These are phyloP conservation scores for Andrena trimmerana DNA, from an alignment of 2,888 invertebrate species.

Conservation along the genomic window DNA sequence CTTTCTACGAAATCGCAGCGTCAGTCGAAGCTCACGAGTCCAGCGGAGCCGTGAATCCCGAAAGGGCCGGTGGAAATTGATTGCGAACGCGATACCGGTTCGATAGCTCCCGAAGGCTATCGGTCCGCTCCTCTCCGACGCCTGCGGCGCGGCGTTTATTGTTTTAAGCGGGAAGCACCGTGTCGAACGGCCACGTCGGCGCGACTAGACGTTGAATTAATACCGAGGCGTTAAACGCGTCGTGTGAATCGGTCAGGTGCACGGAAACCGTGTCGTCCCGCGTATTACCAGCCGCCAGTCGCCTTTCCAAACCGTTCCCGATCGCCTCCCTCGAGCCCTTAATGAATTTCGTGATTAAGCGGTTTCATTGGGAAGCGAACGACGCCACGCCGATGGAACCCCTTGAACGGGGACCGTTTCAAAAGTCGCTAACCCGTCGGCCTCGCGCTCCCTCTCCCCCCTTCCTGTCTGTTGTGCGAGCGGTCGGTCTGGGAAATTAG, in stretches of 20 bases:
- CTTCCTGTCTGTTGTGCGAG: background rate
- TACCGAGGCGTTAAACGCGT: conserved; percentile 76
- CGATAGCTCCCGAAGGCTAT: conserved; percentile 38
- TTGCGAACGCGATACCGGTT: conserved; percentile 11
- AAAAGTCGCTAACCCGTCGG: too few species aligned
- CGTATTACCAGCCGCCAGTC: conserved; percentile 47
- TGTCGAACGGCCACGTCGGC: conserved; percentile 54
- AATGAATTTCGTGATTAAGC: conserved; percentile 80
- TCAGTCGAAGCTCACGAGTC: conserved; percentile 1
- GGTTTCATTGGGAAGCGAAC: conserved; percentile 63
- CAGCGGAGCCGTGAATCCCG: conserved; percentile 19
- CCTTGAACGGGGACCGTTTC: background rate
- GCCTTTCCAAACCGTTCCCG: conserved; percentile 45
- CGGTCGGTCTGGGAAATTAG: background rate
- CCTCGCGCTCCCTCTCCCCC: background rate
- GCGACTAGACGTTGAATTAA: conserved; percentile 73
- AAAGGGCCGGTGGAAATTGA: conserved; percentile 28
- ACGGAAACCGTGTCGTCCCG: conserved; percentile 68
- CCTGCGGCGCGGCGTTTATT: conserved; percentile 63
- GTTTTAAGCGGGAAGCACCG: conserved; percentile 63
- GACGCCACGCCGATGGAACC: background rate
- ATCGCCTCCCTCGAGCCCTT: conserved; percentile 54
- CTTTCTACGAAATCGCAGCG: background rate
- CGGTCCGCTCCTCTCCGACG: conserved; percentile 18
- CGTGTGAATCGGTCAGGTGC: conserved; percentile 83